Evolutionary conservation across 2,113 vertebrate species (phyloP).

Genomic region (Actinemys pallida): DNA sequence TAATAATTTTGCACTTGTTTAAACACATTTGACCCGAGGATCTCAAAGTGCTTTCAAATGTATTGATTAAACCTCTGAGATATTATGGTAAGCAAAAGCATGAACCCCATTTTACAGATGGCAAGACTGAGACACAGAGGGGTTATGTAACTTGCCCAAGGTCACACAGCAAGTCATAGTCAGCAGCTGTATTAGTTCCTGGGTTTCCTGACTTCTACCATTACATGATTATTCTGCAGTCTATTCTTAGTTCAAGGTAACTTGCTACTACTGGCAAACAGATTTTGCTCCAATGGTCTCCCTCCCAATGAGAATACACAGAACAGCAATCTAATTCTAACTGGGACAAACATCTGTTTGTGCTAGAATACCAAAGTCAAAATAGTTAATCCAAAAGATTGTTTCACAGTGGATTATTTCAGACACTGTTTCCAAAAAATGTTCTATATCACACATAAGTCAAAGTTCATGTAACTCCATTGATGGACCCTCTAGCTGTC

Average conservation of each 20-base stretch:
- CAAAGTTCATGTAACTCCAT: slow-evolving; percentile 12
- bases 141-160: background rate
- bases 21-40: background rate
- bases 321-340: background rate
- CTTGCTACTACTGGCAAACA: background rate
- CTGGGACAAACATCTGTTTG: background rate
- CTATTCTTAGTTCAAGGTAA: background rate
- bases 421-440: background rate
- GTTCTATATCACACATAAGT: background rate
- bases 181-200: background rate
- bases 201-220: background rate
- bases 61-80: background rate
- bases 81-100: background rate
- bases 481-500: slow-evolving; percentile 30
- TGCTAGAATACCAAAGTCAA: background rate
- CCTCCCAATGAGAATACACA: background rate
- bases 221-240: accelerated
- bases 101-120: background rate
- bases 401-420: background rate
- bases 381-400: background rate
- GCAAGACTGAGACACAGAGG: background rate
- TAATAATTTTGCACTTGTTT: background rate
- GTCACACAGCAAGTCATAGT: background rate
- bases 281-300: background rate
- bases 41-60: background rate